Evolutionary conservation across 2,888 invertebrate genomes (phyloP).

Genomic region (Rapana venosa): DNA sequence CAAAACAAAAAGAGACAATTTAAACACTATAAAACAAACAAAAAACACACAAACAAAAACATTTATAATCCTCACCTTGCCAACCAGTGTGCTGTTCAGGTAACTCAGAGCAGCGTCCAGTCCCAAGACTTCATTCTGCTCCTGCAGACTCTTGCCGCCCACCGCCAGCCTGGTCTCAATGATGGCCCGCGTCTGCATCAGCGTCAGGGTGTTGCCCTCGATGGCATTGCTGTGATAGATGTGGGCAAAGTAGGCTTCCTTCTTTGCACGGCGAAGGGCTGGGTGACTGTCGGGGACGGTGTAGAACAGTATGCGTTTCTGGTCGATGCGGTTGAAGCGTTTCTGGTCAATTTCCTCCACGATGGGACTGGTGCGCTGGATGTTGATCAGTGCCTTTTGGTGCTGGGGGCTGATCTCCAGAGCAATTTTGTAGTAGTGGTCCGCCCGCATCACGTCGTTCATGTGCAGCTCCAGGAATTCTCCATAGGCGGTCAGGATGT

Average conservation of each 20-base stretch:
- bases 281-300: conserved; percentile 89
- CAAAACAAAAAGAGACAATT: background rate
- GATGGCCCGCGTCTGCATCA: conserved; percentile 93
- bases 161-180: conserved; percentile 90
- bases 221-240: conserved; percentile 98
- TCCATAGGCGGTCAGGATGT: conserved; percentile 93
- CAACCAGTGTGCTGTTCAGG: conserved; percentile 84
- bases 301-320: conserved; percentile 89
- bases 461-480: conserved; percentile 93
- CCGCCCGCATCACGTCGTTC: conserved; percentile 91
- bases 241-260: conserved; percentile 95
- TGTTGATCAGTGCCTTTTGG: conserved; percentile 81
- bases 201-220: conserved; percentile 97
- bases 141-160: conserved; percentile 94
- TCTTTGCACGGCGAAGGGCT: conserved; percentile 91
- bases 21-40: background rate
- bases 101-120: conserved; percentile 96
- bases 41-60: background rate
- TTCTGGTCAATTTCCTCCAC: conserved; percentile 91
- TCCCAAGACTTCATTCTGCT: conserved; percentile 95
- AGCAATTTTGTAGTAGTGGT: conserved; percentile 91
- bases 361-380: conserved; percentile 90
- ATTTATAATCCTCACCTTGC: conserved; percentile 65
- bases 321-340: conserved; percentile 88
- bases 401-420: conserved; percentile 91